A percentile compares a stretch with the other conserved stretches of the same genome.
Evolutionary conservation across 2,888 invertebrate species (phyloP).

Genomic region (Apamea anceps): DNA sequence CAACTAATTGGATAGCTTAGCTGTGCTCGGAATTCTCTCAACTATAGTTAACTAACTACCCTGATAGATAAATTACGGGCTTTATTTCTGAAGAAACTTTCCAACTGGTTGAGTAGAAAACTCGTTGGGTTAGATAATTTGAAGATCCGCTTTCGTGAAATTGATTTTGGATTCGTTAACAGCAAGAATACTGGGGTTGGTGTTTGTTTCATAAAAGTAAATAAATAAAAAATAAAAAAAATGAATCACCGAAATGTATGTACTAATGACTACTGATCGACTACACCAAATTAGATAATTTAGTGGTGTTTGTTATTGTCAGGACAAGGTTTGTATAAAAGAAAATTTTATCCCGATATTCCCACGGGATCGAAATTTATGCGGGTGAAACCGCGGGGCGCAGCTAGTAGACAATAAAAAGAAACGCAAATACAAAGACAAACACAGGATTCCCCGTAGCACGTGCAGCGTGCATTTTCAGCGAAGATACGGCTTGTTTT

Average conservation of each 20-base stretch:
- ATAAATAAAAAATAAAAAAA: background rate
- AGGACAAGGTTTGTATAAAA: no score
- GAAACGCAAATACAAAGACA: no score
- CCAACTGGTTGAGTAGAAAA: constrained; percentile 49
- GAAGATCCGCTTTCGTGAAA: constrained; percentile 51
- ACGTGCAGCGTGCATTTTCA: background rate
- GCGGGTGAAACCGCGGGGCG: no score
- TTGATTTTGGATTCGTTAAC: constrained; percentile 51
- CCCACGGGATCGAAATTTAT: no score
- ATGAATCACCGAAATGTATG: no score
- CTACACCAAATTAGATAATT: no score
- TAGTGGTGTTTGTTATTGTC: no score
- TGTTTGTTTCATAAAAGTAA: background rate
- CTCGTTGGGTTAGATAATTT: constrained; percentile 45
- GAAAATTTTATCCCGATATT: no score
- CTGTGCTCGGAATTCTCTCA: constrained; percentile 62
- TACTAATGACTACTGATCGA: no score
- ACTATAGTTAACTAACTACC: constrained; percentile 62
- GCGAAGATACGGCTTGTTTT: background rate
- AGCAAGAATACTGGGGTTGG: background rate
- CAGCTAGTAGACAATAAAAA: no score
- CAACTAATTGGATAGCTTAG: constrained; percentile 78
- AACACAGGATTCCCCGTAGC: background rate
- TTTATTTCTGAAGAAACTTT: constrained; percentile 60
- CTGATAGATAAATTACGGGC: constrained; percentile 57